phyloP scores from a whole-genome alignment of 2,888 invertebrate species.

The Holacanthella duospinosa region DNA sequence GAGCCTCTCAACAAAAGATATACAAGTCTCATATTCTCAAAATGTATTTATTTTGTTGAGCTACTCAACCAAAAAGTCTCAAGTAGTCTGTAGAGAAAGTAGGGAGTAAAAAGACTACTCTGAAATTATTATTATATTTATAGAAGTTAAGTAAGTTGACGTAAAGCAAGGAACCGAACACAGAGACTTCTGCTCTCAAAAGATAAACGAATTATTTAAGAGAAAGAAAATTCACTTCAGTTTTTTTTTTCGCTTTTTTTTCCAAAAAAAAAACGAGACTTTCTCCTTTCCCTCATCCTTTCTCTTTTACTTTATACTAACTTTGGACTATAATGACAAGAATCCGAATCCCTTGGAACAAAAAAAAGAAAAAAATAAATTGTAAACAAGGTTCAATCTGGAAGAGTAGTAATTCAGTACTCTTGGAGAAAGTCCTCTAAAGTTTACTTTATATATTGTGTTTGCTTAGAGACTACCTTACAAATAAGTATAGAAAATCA shows the following conservation, averaged over 20 bases:
- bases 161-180: background rate
- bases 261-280: background rate
- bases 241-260: background rate
- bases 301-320: background rate
- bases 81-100: background rate
- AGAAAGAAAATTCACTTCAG: conserved; percentile 10
- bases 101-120: background rate
- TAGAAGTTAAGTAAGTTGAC: conserved; percentile 12
- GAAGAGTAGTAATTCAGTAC: background rate
- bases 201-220: conserved; percentile 33
- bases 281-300: conserved; percentile 3
- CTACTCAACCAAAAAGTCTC: background rate
- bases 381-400: conserved; percentile 18
- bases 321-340: background rate
- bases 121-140: conserved; percentile 11
- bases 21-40: background rate
- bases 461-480: conserved; percentile 18
- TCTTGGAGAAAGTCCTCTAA: background rate
- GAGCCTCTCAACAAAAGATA: no score
- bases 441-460: conserved; percentile 25
- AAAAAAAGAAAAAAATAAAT: conserved; percentile 12
- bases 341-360: background rate
- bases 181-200: conserved; percentile 16
- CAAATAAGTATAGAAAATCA: no score
- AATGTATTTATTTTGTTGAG: conserved; percentile 1